Percentiles rank a stretch among this genome's conserved stretches.
Conservation (phyloP, 2,888 invertebrate species). For the Synanthedon tipuliformis region DNA sequence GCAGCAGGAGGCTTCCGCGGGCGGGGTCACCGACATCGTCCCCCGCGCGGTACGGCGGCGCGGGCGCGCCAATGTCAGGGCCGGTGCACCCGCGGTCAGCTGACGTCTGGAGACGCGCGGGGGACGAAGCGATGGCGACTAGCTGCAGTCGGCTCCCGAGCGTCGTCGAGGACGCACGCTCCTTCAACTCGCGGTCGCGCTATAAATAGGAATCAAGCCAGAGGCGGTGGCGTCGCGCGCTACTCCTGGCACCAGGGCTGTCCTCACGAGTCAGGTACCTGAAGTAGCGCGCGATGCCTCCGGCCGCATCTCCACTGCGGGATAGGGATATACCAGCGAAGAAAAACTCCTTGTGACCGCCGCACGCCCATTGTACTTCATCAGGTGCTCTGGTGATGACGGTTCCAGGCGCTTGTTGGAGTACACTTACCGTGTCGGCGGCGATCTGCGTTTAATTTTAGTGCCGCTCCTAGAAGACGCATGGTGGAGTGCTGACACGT, state of each 20-base stretch:
- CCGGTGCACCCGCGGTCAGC: conserved; percentile 68
- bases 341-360: conserved; percentile 55
- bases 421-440: conserved; percentile 95
- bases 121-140: conserved; percentile 41
- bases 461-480: conserved; percentile 8
- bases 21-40: conserved; percentile 61
- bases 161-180: conserved; percentile 43
- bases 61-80: conserved; percentile 68
- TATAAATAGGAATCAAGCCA: conserved; percentile 32
- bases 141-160: conserved; percentile 58
- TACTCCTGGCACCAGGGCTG: conserved; percentile 90
- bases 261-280: conserved; percentile 94
- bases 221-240: conserved; percentile 75
- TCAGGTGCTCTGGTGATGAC: conserved; percentile 97
- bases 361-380: conserved; percentile 99
- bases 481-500: conserved; percentile 26
- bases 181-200: conserved; percentile 29
- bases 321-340: conserved; percentile 10
- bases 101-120: conserved; percentile 69
- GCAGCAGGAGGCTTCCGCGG: conserved; percentile 57
- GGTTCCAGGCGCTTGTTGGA: conserved; percentile 98
- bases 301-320: conserved; percentile 26
- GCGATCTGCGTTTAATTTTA: conserved; percentile 36
- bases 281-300: conserved; percentile 96
- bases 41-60: conserved; percentile 40